These are phyloP conservation scores for Harpegnathos saltator DNA, from an alignment of 1,140 invertebrate genomes.

Conservation along the genomic window DNA sequence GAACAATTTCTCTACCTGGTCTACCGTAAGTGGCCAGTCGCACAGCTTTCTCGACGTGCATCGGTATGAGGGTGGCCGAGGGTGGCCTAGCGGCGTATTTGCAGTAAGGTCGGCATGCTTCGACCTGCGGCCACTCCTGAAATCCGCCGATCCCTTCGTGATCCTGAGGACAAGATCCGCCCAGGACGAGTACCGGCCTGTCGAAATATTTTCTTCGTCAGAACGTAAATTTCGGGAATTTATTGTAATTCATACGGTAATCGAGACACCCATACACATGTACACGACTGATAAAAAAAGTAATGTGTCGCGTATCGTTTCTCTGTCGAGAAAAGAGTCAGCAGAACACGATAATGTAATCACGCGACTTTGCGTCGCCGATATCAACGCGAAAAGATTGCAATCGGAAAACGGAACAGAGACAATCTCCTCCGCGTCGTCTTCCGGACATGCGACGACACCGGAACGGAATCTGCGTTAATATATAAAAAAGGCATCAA, in stretches of 20 bases:
- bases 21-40: slow-evolving; percentile 94
- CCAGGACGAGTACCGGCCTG: slow-evolving; percentile 95
- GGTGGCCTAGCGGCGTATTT: slow-evolving; percentile 96
- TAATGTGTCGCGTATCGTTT: background rate
- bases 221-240: background rate
- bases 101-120: slow-evolving; percentile 93
- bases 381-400: slow-evolving; percentile 32
- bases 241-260: no score
- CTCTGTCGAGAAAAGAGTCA: slow-evolving; percentile 8
- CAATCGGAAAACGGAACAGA: slow-evolving; percentile 22
- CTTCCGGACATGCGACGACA: slow-evolving; percentile 1
- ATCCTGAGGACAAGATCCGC: slow-evolving; percentile 95
- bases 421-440: slow-evolving; percentile 30
- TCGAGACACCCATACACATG: no score
- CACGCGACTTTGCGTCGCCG: background rate
- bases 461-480: background rate
- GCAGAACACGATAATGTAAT: slow-evolving; percentile 18
- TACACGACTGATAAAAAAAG: background rate
- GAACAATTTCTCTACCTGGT: slow-evolving; percentile 87
- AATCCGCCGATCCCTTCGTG: slow-evolving; percentile 98
- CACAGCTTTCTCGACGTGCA: slow-evolving; percentile 97
- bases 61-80: slow-evolving; percentile 92
- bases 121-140: slow-evolving; percentile 97
- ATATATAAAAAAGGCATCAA: no score
- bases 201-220: background rate